These are phyloP conservation scores for Sphaerophoria taeniata DNA, from an alignment of 2,888 invertebrate species.

Conservation along the genomic window DNA sequence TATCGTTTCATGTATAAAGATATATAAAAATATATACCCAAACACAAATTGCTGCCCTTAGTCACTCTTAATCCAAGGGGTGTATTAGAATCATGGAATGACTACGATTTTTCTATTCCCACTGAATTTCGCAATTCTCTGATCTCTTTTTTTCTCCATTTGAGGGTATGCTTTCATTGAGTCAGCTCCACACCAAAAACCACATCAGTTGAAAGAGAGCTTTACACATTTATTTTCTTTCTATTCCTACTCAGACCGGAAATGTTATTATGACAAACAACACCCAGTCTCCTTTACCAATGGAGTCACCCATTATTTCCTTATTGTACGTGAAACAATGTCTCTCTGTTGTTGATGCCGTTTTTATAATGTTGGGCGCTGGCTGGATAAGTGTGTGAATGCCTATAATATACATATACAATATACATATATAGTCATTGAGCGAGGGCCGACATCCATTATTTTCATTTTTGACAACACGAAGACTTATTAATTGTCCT, in stretches of 20 bases:
- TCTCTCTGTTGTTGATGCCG: constrained; percentile 48
- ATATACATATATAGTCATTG: too few species aligned
- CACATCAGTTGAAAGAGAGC: not conserved
- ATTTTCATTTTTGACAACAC: constrained; percentile 64
- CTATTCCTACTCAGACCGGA: constrained; percentile 13
- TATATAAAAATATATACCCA: constrained; percentile 28
- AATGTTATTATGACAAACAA: constrained; percentile 59
- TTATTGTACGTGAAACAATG: constrained; percentile 26
- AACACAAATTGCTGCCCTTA: constrained; percentile 42
- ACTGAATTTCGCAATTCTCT: constrained; percentile 13
- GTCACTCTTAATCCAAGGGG: constrained; percentile 49
- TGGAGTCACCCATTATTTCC: constrained; percentile 39
- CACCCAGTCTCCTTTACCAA: constrained; percentile 20
- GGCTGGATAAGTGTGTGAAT: constrained; percentile 38
- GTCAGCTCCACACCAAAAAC: not conserved
- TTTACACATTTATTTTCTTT: constrained; percentile 31
- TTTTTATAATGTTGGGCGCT: constrained; percentile 5
- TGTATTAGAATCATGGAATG: constrained; percentile 16
- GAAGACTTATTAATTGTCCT: constrained; percentile 7
- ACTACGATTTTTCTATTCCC: not conserved
- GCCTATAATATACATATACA: constrained; percentile 17
- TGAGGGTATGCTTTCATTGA: not conserved
- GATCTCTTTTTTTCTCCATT: not conserved
- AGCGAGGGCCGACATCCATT: constrained; percentile 43
- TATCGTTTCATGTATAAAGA: too few species aligned